Evolutionary conservation across 2,888 invertebrate species (phyloP), one percentile per base, ranked within the genome.

Genomic region (Pollenia angustigena): DNA sequence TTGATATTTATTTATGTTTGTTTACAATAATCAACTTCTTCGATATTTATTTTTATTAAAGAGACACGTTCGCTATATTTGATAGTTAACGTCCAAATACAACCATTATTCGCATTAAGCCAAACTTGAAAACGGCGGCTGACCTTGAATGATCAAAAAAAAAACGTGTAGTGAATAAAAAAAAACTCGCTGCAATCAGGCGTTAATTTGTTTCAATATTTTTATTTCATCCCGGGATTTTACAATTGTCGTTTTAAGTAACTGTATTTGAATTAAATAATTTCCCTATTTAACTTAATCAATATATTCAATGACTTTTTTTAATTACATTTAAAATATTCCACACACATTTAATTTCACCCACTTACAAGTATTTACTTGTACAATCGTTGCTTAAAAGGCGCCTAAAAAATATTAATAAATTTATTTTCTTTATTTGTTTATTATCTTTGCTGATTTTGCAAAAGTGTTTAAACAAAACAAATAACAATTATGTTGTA

Each of bases 131-230:
- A 54, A 32, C n/a, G 14, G 6, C 52, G 50, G 66, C 80, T 75
- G 60, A 75, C 80, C 79, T 82, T 69, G 68, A 54, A 14, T 50
- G 16, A 44, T 10, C 2, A 32, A 32, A 32, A 32, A 32, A 32
- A 75, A 81, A 81, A 83, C 86, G 83, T 87, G 86, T 52, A 54
- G 48, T 14, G 60, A 58, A 66, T 79, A 58, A 12, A 1, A 23
- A 76, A 69, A 9, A 8, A 23, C n/a, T 23, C 6, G 3, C n/a
- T 32, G 14, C 4, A 69, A 60, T 14, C 46, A 14, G 44, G 68
- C 40, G 32, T 32, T 6, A 54, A 32, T 23, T 60, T 46, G n/a
- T 56, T 56, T 72, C 14, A 42, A 11, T 46, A 4, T 48, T 48
- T 14, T 66, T 10, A 14, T 40, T 50, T 40, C 14, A 54, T n/a